phyloP scores from a whole-genome alignment of 2,888 invertebrate genomes.

The Netelia inedita region DNA sequence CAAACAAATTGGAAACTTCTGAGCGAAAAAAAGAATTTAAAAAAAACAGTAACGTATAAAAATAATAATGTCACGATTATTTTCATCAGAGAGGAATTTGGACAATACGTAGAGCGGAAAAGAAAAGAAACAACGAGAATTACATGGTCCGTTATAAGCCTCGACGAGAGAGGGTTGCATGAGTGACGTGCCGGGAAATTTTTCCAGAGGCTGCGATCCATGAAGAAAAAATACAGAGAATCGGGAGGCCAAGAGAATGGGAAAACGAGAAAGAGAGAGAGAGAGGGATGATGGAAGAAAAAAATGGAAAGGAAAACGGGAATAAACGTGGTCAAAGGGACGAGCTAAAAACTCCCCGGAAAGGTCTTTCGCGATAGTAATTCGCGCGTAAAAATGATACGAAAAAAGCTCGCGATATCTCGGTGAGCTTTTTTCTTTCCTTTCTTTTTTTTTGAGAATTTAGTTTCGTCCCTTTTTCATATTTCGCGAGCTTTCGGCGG shows the following conservation, averaged over 20 bases:
- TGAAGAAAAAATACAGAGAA: not conserved
- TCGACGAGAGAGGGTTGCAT: not conserved
- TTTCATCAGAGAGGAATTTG: too few relatives aligned
- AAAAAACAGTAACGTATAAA: too few relatives aligned
- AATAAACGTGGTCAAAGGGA: constrained; percentile 31
- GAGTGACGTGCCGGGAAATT: constrained; percentile 29
- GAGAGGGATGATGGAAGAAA: constrained; percentile 1
- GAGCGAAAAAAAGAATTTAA: too few relatives aligned
- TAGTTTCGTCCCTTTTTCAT: constrained; percentile 1
- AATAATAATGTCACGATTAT: too few relatives aligned
- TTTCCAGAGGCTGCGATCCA: not conserved
- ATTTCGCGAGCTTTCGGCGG: not conserved
- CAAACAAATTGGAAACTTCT: too few relatives aligned
- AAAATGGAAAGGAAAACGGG: constrained; percentile 3
- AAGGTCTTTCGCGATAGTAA: constrained; percentile 6
- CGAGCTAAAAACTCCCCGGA: not conserved
- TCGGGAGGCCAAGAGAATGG: not conserved
- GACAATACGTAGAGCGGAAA: too few relatives aligned
- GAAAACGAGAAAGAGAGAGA: not conserved
- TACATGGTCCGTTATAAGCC: too few relatives aligned
- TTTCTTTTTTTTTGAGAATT: constrained; percentile 2
- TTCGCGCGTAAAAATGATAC: constrained; percentile 35
- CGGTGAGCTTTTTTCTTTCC: not conserved
- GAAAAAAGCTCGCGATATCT: constrained; percentile 4
- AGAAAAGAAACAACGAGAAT: too few relatives aligned